Base-by-base conservation (phyloP, 2,113 vertebrate genomes). In the Scophthalmus maximus region DNA sequence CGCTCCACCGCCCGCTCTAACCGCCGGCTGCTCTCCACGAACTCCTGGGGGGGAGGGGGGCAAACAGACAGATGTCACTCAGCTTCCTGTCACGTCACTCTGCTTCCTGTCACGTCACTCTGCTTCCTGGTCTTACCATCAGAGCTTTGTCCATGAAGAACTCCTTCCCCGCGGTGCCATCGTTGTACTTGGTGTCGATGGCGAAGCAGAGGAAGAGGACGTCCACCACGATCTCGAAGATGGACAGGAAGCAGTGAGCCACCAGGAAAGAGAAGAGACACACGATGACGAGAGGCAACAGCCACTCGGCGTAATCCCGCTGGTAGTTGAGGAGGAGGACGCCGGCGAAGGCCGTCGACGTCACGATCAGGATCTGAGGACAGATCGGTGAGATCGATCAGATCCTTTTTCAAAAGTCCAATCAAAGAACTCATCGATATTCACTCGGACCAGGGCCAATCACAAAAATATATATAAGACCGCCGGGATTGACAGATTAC, bases 131-230 rank as follows among this genome's bases (percentile, higher is more conserved):
- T 23, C 95, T 93, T 90, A 98, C 98, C 98, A 99, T 99, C 55
- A 99, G 95, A 78, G 98, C 95, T 91, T 97, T 99, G 91, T 99
- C 98, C 98, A 99, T 99, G 92, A 96, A 99, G 93, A 97, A 99
- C 92, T 99, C 97, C 68, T 93, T 95, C 27, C 96, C 96, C 17
- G 95, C 96, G 9, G 96, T 96, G 82, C 98, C 98, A 68, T 99
- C 97, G 65, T 99, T 99, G 91, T 99, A 96, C 91, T 98, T 99
- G 73, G 96, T 98, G 93, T 99, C 97, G 56, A 99, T 93, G 90
- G 98, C 98, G 79, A 99, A 99, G 92, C 98, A 99, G 73, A 99
- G 95, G 92, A 99, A 99, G 26, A 99, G 94, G 56, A 99, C 98
- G 82, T 99, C 97, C 92, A 99, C 98, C 70, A 98, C 98, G 78